Base-by-base conservation (phyloP, 2,113 vertebrate species). In the Phrynosoma blainvillii region DNA sequence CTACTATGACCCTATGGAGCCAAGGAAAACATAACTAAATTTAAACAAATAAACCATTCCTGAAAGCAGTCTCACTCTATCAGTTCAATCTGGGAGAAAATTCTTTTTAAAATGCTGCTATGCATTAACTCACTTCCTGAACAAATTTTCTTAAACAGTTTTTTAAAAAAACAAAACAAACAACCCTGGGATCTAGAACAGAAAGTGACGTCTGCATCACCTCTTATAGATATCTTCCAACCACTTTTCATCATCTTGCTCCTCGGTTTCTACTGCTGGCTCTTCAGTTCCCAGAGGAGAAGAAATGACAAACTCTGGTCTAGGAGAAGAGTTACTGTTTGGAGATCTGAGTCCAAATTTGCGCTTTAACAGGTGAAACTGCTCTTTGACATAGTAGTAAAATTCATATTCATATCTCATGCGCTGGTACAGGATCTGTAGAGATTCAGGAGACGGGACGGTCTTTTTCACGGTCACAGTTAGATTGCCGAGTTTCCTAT, bases 351-450 rank as follows among this genome's bases (percentile, higher is more conserved):
- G 98, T 93, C 99, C 99, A 47, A 99, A 99, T 93, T 99, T 99
- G 91, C 97, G 98, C 94, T 99, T 99, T 86, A 96, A 95, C 84
- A 99, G 96, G 93, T 99, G 98, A 94, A 99, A 99, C 94, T 99
- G 98, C 94, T 99, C 98, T 70, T 97, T 98, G 93, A 99, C 97
- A 54, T 99, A 99, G 96, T 98, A 97, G 96, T 99, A 99, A 95
- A 99, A 99, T 80, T 99, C 98, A 0, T 99, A 99, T 93, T 99
- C 99, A 0, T 98, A 99, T 95, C 96, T 97, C 98, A 99, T 99
- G 79, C 98, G 97, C 89, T 98, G 98, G 96, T 99, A 99, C 25
- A 99, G 97, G 82, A 98, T 97, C 96, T 99, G 98, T 89, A 99
- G 96, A 6, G 99, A 99, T 95, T 99, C 98, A 21, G 98, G 97